These are phyloP conservation scores for Uria lomvia DNA, from an alignment of 2,113 vertebrate species.

Conservation along the genomic window DNA sequence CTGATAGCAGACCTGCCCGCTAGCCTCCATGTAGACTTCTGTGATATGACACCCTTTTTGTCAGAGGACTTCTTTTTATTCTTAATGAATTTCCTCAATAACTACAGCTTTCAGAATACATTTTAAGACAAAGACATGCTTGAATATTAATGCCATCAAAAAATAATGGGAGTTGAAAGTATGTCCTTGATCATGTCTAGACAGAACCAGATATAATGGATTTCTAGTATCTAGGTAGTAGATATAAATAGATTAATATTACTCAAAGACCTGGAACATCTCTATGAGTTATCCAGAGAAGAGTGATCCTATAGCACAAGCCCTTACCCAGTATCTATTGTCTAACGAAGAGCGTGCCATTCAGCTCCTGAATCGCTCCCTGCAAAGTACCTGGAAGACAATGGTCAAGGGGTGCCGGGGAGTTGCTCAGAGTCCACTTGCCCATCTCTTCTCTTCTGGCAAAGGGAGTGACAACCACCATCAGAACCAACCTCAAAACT, in stretches of 20 bases:
- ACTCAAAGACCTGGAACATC: neutral
- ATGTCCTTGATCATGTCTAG: constrained; percentile 54
- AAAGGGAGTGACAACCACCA: neutral
- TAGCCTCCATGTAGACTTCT: neutral
- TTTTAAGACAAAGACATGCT: constrained; percentile 28
- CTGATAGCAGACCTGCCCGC: neutral
- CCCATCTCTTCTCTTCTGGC: neutral
- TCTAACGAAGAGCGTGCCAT: neutral
- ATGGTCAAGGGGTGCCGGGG: neutral
- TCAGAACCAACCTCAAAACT: neutral
- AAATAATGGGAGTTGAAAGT: constrained; percentile 35
- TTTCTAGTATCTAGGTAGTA: constrained; percentile 33
- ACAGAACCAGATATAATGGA: constrained; percentile 31
- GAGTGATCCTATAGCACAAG: neutral
- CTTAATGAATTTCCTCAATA: constrained; percentile 11
- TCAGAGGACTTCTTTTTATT: neutral
- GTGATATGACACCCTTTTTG: neutral
- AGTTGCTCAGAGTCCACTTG: neutral
- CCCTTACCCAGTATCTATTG: neutral
- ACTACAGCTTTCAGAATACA: constrained; percentile 3
- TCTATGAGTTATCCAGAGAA: neutral
- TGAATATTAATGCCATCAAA: constrained; percentile 30
- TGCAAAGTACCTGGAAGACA: neutral
- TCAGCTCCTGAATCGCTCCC: neutral
- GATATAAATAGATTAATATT: constrained; percentile 48